phyloP scores from a whole-genome alignment of 2,113 vertebrate genomes.

The Grallaria varia region DNA sequence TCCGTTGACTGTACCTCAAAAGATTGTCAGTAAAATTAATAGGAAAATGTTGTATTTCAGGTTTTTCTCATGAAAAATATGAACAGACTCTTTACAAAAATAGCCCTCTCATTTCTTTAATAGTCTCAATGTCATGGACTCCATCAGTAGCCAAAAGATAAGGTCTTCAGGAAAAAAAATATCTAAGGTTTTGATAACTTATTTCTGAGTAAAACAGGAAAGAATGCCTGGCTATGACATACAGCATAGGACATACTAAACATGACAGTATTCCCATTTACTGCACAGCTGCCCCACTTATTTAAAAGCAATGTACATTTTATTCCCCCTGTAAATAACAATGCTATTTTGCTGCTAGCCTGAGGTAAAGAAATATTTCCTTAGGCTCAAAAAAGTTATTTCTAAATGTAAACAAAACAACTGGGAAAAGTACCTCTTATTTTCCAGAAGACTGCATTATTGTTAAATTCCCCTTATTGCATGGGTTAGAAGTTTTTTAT shows the following conservation, averaged over 20 bases:
- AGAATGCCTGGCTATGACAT: neutral
- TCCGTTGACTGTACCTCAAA: neutral
- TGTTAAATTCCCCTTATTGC: neutral
- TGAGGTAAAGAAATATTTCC: neutral
- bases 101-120: neutral
- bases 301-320: neutral
- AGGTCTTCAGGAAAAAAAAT: neutral
- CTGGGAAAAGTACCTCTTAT: neutral
- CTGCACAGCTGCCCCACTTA: neutral
- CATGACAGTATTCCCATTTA: neutral
- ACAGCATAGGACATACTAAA: neutral
- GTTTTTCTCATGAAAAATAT: neutral
- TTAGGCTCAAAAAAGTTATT: neutral
- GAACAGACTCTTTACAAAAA: neutral
- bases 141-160: constrained; percentile 8
- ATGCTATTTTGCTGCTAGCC: neutral
- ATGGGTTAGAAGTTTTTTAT: neutral
- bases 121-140: neutral
- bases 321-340: neutral
- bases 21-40: neutral
- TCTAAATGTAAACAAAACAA: neutral
- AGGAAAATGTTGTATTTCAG: neutral
- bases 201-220: neutral
- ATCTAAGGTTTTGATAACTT: neutral
- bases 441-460: neutral